A percentile compares a stretch with the other conserved stretches of the same genome.
phyloP scores from a whole-genome alignment of 1,140 invertebrate genomes.

The Eupeodes corollae region DNA sequence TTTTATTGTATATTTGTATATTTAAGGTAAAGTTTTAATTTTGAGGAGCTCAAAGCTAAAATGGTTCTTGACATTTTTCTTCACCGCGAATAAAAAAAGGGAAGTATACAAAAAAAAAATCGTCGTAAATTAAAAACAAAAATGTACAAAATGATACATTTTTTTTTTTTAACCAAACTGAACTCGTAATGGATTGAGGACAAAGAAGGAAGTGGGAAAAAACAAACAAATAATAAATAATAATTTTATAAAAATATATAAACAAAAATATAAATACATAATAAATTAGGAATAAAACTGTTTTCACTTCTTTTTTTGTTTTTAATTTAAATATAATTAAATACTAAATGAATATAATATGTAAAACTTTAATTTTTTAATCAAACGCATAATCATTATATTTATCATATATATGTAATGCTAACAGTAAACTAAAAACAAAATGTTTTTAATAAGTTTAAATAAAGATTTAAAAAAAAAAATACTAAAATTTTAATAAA shows the following conservation, averaged over 20 bases:
- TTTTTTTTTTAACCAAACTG: too few relatives aligned
- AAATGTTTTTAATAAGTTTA: slow-evolving; percentile 9
- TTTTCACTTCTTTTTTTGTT: slow-evolving; percentile 10
- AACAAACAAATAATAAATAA: not conserved
- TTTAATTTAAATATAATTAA: slow-evolving; percentile 1
- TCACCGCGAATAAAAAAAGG: too few relatives aligned
- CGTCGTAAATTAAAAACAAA: too few relatives aligned
- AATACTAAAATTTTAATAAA: not conserved
- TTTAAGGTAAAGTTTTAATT: too few relatives aligned
- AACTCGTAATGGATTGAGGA: too few relatives aligned
- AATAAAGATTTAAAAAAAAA: slow-evolving; percentile 8
- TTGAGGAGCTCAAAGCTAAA: too few relatives aligned
- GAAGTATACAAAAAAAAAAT: too few relatives aligned
- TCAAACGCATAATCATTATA: slow-evolving; percentile 21
- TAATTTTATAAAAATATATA: slow-evolving; percentile 5
- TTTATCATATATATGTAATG: slow-evolving; percentile 13
- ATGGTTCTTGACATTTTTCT: too few relatives aligned
- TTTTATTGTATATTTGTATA: too few relatives aligned
- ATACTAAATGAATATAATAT: too few relatives aligned
- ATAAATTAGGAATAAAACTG: slow-evolving; percentile 14
- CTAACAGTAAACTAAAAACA: slow-evolving; percentile 12
- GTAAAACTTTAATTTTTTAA: slow-evolving; percentile 9
- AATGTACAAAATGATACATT: too few relatives aligned
- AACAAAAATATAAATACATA: slow-evolving; percentile 6
- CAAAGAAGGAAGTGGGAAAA: too few relatives aligned